Evolutionary conservation across 2,888 invertebrate species (phyloP), one percentile per base, ranked within the genome.

Genomic region (Oegoconia quadripuncta): DNA sequence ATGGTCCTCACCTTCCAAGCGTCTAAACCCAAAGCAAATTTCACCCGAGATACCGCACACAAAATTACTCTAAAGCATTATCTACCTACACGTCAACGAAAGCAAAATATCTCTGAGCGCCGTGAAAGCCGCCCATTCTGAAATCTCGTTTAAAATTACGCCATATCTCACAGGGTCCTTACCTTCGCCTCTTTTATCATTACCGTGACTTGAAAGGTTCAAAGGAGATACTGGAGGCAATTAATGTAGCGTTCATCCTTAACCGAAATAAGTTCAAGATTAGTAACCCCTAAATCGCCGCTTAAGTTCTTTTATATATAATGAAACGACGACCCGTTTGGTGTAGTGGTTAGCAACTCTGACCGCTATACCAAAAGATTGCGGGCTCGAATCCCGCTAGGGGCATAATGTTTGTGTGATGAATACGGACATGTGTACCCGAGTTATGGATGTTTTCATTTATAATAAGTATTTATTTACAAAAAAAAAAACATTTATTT

Each of bases 141-240:
- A 31, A 30, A 46, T 42, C 42, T 32, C 31, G 29, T 47, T 49
- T 39, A 42, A 54, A 55, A 57, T 54, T 46, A 42, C 41, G 34
- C 44, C 48, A 57, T 51, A 57, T 34, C 25, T 34, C 26, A 23
- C 22, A 25, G 15, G 33, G 22, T 29, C 29, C 16, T 13, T 28
- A 9, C 11, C n/a, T 7, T 15, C 1, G 28, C 15, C 2, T 28
- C 15, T 15, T 12, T 28, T 30, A 30, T 30, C 17, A 11, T 6
- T 17, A 30, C 29, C 14, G 13, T 28, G 7, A 28, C 28, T 6
- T 28, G 15, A 28, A 28, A 15, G 15, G 15, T 3, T 5, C 26
- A 26, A 7, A 26, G 26, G 5, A 27, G 7, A 9, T 9, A 16
- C 16, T 41, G 43, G 49, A 45, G 48, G 43, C 41, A 55, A 30